phyloP scores from a whole-genome alignment of 2,113 vertebrate genomes.

The Microtus oregoni region DNA sequence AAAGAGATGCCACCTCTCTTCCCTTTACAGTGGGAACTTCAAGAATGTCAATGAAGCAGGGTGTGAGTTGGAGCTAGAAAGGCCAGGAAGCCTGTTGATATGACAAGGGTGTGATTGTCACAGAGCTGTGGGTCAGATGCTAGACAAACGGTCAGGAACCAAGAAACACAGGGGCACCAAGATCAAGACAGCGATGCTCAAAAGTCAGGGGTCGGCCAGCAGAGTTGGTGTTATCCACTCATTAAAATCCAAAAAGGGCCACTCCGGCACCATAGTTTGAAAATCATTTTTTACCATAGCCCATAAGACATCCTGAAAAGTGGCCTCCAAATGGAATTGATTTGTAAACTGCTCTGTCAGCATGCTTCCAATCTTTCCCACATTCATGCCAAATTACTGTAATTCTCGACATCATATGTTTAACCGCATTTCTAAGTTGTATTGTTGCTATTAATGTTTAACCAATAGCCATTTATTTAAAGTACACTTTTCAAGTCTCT shows the following conservation, averaged over 20 bases:
- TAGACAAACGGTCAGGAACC: neutral
- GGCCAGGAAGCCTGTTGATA: neutral
- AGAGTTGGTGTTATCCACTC: neutral
- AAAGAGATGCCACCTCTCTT: neutral
- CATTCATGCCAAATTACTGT: neutral
- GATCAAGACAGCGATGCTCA: neutral
- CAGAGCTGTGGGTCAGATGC: neutral
- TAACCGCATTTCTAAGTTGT: conserved; percentile 3
- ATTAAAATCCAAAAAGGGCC: neutral
- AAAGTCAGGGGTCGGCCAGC: neutral
- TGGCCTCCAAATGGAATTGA: neutral
- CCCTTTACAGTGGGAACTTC: neutral
- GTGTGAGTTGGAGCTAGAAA: neutral
- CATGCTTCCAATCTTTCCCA: neutral
- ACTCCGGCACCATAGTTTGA: neutral
- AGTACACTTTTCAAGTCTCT: neutral
- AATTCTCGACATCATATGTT: neutral
- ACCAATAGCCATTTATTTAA: neutral
- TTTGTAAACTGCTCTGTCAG: neutral
- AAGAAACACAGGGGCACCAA: neutral
- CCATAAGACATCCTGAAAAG: neutral
- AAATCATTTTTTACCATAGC: neutral
- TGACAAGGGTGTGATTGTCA: neutral
- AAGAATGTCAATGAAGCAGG: neutral
- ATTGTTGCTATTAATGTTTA: neutral